A percentile compares a stretch with the other conserved stretches of the same genome.
phyloP scores from a whole-genome alignment of 1,140 invertebrate species.

The Aphis craccivora region DNA sequence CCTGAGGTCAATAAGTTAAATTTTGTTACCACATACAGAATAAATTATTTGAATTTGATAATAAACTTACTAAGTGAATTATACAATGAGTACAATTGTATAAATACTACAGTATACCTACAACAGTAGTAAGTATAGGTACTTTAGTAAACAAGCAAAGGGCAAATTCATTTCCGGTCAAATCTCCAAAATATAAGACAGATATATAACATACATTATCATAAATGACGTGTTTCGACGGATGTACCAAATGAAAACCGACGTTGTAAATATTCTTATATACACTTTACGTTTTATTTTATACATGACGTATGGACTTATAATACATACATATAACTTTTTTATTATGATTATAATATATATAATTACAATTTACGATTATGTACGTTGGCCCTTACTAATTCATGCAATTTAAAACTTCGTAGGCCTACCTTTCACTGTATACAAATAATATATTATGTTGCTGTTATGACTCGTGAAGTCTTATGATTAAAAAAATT shows the following conservation, averaged over 20 bases:
- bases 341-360: background rate
- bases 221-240: background rate
- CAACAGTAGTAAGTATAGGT: too few relatives aligned
- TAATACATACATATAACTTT: background rate
- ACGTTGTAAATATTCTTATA: conserved; percentile 1
- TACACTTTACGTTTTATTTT: background rate
- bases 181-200: conserved; percentile 9
- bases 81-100: background rate
- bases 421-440: background rate
- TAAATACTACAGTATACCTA: background rate
- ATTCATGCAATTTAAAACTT: background rate
- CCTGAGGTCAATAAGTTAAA: conserved; percentile 30
- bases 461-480: background rate
- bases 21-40: background rate
- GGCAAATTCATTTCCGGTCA: conserved; percentile 7
- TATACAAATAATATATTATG: background rate
- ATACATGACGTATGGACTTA: too few relatives aligned
- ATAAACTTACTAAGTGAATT: background rate
- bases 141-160: background rate
- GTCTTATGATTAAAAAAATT: background rate
- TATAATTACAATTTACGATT: background rate
- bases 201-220: background rate
- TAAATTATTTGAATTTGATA: conserved; percentile 6
- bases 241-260: background rate
- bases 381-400: background rate